Evolutionary conservation across 2,113 vertebrate genomes (phyloP).

Genomic region (Uropsilus gracilis): DNA sequence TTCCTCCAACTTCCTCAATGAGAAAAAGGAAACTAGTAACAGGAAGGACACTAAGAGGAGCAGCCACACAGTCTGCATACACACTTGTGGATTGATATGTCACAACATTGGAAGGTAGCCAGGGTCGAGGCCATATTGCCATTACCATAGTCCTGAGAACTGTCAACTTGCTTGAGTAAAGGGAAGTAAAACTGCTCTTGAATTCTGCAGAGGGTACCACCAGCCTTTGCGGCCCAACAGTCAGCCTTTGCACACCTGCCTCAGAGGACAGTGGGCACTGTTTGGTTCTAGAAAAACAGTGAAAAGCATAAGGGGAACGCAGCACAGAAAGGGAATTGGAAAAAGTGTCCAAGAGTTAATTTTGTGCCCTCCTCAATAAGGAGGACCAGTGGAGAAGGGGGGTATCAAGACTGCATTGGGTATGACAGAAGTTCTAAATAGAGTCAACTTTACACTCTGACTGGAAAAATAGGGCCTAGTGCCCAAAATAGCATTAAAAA

Average conservation of each 20-base stretch:
- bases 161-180: background rate
- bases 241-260: background rate
- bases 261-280: background rate
- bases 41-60: background rate
- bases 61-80: fast-evolving
- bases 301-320: background rate
- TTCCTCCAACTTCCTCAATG: background rate
- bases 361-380: background rate
- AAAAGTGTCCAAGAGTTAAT: background rate
- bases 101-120: background rate
- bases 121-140: background rate
- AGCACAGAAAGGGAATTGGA: background rate
- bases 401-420: background rate
- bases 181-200: background rate
- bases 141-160: background rate
- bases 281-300: background rate
- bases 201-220: background rate
- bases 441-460: background rate
- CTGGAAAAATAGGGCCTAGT: background rate
- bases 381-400: background rate
- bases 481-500: background rate
- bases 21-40: background rate
- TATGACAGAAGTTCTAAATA: background rate
- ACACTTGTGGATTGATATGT: background rate
- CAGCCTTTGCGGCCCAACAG: background rate